Evolutionary conservation across 2,888 invertebrate species (phyloP), one percentile per base, ranked within the genome.

Genomic region (Pharmacophagus antenor): DNA sequence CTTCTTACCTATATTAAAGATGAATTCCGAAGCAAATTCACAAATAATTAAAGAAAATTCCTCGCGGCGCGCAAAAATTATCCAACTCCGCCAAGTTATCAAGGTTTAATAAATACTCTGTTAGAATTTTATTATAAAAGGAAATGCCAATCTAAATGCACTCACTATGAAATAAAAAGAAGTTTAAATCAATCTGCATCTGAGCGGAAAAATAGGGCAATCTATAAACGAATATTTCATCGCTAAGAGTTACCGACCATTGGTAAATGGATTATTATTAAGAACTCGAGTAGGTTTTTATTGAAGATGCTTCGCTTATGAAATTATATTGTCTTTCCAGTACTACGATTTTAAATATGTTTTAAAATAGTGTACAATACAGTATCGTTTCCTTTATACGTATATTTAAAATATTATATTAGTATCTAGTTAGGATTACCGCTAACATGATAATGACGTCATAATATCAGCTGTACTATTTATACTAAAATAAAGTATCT

Each of bases 141-240:
- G 80, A 85, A 84, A 86, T 85, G 71, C 76, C 79, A 84, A 77
- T 75, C 72, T 82, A 80, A 85, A 81, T 79, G 79, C 70, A 72
- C 70, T 78, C 69, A 73, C 69, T 66, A 72, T 70, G 71, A 68
- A 74, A 78, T 77, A 72, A 79, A 81, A 78, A 72, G 73, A 71
- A 72, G 31, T 31, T 31, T 73, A 79, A 76, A 73, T 74, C 77
- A 77, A 80, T 73, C 70, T 67, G 62, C 63, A 67, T 63, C 62
- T 63, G 62, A 55, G 57, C 65, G 64, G 66, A 62, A 70, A 79
- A 82, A 74, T 78, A 69, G 77, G 73, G 65, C 79, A 75, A 72
- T 77, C 76, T 73, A 72, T 79, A 80, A 84, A 83, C 76, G 79
- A 79, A 84, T 84, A 80, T 79, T 79, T 76, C 70, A 72, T 69